These are phyloP conservation scores for Stenodera caucasica DNA, from an alignment of 2,888 invertebrate species.

Conservation along the genomic window DNA sequence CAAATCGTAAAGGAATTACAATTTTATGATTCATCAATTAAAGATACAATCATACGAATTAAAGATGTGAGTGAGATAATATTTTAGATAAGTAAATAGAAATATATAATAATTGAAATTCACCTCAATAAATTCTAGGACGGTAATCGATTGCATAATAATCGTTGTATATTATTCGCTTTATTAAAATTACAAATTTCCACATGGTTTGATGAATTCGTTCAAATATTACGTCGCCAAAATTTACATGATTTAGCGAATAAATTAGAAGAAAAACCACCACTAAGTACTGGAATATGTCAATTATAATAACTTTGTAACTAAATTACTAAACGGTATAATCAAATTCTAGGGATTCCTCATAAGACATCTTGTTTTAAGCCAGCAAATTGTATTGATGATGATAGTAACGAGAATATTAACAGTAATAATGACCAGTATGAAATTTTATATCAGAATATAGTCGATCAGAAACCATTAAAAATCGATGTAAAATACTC, in stretches of 20 bases:
- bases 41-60: not conserved
- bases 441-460: not conserved
- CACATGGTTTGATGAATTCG: conserved; percentile 11
- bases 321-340: too few relatives aligned
- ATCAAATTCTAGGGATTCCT: conserved; percentile 1
- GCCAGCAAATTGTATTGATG: conserved; percentile 1
- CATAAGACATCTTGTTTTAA: conserved; percentile 13
- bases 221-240: conserved; percentile 12
- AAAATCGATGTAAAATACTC: conserved; percentile 18
- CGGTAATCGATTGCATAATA: conserved; percentile 11
- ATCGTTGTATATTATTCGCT: conserved; percentile 18
- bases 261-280: conserved; percentile 18
- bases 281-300: not conserved
- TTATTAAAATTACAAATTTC: conserved; percentile 11
- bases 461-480: conserved; percentile 1
- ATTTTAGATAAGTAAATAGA: not conserved
- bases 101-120: not conserved
- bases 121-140: conserved; percentile 16
- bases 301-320: not conserved
- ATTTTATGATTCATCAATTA: conserved; percentile 1
- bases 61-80: not conserved
- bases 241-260: conserved; percentile 18
- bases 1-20: conserved; percentile 10
- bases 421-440: not conserved
- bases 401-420: not conserved